Conservation (phyloP, 2,797 vertebrate genomes). For the Melanotaenia nigrans region DNA sequence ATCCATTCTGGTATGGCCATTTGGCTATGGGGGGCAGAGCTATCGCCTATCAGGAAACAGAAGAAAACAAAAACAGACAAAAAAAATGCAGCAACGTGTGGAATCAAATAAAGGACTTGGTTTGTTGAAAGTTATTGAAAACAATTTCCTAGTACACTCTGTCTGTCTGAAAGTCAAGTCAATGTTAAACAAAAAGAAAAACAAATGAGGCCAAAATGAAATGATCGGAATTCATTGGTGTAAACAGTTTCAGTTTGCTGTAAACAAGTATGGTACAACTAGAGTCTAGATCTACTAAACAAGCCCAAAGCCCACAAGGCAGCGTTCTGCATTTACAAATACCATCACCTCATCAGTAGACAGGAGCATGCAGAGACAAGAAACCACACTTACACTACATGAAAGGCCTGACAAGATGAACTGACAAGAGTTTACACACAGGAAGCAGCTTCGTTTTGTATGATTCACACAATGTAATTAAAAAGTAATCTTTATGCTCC, state of each 20-base stretch:
- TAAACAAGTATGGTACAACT: background rate
- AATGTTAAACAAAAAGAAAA: background rate
- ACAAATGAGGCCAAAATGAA: background rate
- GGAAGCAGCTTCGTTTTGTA: background rate
- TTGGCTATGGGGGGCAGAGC: slow-evolving; percentile 98
- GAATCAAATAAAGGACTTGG: slow-evolving; percentile 3
- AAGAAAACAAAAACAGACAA: slow-evolving; percentile 4
- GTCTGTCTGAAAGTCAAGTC: slow-evolving; percentile 3
- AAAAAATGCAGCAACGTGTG: background rate
- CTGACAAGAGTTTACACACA: slow-evolving; percentile 5
- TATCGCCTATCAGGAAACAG: slow-evolving; percentile 87
- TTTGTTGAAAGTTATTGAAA: slow-evolving; percentile 6
- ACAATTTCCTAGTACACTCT: background rate
- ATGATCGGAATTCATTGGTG: too few species aligned
- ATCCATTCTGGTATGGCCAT: slow-evolving; percentile 98
- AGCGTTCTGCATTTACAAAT: slow-evolving; percentile 4
- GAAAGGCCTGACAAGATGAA: background rate
- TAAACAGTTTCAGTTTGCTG: background rate
- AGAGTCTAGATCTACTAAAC: slow-evolving; percentile 20
- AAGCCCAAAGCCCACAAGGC: slow-evolving; percentile 12
- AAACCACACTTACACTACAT: slow-evolving; percentile 3
- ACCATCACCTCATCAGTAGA: slow-evolving; percentile 11
- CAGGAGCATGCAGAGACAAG: slow-evolving; percentile 4
- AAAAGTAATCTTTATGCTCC: background rate
- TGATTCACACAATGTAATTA: background rate